phyloP scores from a whole-genome alignment of 2,888 invertebrate genomes.

The Acleris literana region DNA sequence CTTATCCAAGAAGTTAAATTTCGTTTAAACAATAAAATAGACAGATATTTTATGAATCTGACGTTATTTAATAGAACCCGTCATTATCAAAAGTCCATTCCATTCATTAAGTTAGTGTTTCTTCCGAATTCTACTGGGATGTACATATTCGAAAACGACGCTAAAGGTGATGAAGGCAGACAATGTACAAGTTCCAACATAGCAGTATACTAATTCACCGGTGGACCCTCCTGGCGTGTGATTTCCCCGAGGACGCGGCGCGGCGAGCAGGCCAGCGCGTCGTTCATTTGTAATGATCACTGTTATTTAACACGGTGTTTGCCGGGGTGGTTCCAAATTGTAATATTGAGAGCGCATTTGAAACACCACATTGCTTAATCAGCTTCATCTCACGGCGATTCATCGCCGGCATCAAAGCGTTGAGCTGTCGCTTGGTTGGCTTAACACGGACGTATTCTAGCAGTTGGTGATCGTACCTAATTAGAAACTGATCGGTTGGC shows the following conservation, averaged over 20 bases:
- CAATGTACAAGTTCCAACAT: slow-evolving; percentile 22
- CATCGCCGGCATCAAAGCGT: background rate
- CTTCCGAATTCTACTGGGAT: background rate
- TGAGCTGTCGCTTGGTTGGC: background rate
- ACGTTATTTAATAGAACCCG: background rate
- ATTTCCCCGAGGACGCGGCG: slow-evolving; percentile 32
- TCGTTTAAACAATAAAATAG: no score
- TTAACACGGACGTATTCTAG: no score
- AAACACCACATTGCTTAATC: background rate
- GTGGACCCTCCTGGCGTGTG: slow-evolving; percentile 30
- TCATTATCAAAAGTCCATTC: no score
- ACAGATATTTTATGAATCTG: no score
- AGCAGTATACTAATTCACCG: slow-evolving; percentile 26
- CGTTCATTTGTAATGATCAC: slow-evolving; percentile 34
- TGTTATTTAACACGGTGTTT: slow-evolving; percentile 31
- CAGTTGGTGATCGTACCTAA: background rate
- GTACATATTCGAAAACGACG: background rate
- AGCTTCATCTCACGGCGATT: background rate
- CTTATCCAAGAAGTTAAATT: no score
- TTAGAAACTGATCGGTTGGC: background rate
- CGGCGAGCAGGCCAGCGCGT: slow-evolving; percentile 23
- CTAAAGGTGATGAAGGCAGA: slow-evolving; percentile 11
- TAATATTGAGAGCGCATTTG: slow-evolving; percentile 1
- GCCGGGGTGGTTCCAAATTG: slow-evolving; percentile 8
- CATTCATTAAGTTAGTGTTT: no score